These are phyloP conservation scores for Arrhamphus sclerolepis DNA, from an alignment of 2,797 vertebrate species.

Conservation along the genomic window DNA sequence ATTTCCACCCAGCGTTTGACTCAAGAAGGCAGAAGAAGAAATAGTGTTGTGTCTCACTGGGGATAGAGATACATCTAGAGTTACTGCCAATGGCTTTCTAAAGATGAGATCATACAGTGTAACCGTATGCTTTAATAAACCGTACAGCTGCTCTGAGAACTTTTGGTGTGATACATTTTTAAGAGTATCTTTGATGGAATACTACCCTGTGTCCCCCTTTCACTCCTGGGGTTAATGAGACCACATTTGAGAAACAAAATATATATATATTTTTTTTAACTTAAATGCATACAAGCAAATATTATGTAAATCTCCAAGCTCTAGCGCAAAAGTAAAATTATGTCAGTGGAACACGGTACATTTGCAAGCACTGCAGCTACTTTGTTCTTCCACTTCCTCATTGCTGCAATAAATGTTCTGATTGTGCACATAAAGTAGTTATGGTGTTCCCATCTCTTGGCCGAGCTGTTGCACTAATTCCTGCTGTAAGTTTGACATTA, in stretches of 20 bases:
- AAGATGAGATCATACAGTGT: constrained; percentile 26
- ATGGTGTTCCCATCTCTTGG: no score
- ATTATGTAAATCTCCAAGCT: constrained; percentile 15
- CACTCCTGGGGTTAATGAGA: not conserved
- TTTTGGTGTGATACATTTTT: not conserved
- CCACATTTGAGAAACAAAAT: constrained; percentile 44
- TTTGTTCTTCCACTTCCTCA: constrained; percentile 31
- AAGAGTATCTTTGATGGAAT: constrained; percentile 1
- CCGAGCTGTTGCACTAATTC: no score
- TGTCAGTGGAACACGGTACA: constrained; percentile 3
- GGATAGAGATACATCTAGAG: constrained; percentile 28
- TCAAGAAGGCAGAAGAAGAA: constrained; percentile 27
- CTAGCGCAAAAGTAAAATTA: not conserved
- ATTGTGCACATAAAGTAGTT: no score
- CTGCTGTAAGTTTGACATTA: no score
- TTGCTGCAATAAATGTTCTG: constrained; percentile 27
- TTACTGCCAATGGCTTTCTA: constrained; percentile 11
- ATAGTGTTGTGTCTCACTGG: constrained; percentile 22
- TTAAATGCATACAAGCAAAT: constrained; percentile 16
- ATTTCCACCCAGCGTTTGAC: constrained; percentile 24
- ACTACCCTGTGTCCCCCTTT: not conserved
- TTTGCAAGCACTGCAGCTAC: constrained; percentile 1
- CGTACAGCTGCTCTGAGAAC: not conserved
- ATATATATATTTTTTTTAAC: not conserved
- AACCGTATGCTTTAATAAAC: not conserved